Base-by-base conservation (phyloP, 1,140 invertebrate genomes). In the Leucophenga varia region DNA sequence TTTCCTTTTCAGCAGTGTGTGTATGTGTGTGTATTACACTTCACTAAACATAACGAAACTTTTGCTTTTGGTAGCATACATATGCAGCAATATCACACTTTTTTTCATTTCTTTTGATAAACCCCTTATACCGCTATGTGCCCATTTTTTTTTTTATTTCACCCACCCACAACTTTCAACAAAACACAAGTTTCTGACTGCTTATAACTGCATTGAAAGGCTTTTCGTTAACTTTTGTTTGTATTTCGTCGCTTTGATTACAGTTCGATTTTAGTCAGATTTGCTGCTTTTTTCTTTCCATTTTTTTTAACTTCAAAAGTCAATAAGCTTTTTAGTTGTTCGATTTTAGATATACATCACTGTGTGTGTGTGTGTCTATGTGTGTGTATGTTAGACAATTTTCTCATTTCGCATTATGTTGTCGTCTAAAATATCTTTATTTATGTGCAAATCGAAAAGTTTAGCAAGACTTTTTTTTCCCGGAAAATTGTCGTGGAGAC, bases 171-270 rank as follows among this genome's bases (percentile, higher is more conserved):
- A 49, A 47, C 50, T 58, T n/a, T n/a, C n/a, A n/a, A n/a, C n/a
- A n/a, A n/a, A n/a, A n/a, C n/a, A n/a, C n/a, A n/a, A n/a, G n/a
- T n/a, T n/a, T n/a, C n/a, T n/a, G n/a, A n/a, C n/a, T n/a, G n/a
- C n/a, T n/a, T n/a, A n/a, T n/a, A n/a, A n/a, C n/a, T n/a, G n/a
- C n/a, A 61, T 45, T 59, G 55, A 54, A 58, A 49, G 4, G 13
- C 43, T 36, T 22, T 32, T 58, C 55, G 60, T 65, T 47, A 67
- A 55, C 59, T 67, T 67, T 65, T 67, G 63, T 65, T 63, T 67
- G 63, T 52, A 59, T 63, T 60, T 52, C 52, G 48, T 44, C 52
- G 59, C 63, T 63, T 67, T 65, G 63, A 65, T 65, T 67, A 65
- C 59, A 64, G 56, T 65, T 67, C 63, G 63, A 65, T 65, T 67